phyloP scores from a whole-genome alignment of 1,140 invertebrate genomes.

The Wiebesia pumilae region DNA sequence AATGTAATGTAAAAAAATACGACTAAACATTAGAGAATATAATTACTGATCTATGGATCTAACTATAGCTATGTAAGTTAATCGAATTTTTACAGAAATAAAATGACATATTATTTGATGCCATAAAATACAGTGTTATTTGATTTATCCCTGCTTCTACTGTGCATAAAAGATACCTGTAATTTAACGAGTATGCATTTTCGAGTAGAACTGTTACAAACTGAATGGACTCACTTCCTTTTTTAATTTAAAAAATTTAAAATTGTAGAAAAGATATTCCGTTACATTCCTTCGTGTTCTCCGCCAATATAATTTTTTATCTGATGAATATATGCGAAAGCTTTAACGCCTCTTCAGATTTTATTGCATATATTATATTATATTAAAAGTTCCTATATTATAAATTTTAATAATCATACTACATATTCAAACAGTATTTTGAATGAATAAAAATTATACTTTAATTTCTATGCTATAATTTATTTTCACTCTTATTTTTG shows the following conservation, averaged over 20 bases:
- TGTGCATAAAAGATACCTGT: not conserved
- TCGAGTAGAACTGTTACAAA: not conserved
- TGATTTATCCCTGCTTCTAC: not conserved
- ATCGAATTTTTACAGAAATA: no score
- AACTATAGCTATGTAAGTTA: no score
- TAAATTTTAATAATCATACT: slow-evolving; percentile 31
- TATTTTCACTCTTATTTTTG: not conserved
- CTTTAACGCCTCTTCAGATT: slow-evolving; percentile 16
- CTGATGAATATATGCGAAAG: slow-evolving; percentile 23
- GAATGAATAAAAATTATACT: slow-evolving; percentile 3
- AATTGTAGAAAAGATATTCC: slow-evolving; percentile 14
- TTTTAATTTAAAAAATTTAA: slow-evolving; percentile 28
- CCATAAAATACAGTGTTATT: not conserved
- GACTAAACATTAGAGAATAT: no score
- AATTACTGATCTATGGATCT: no score
- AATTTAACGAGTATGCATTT: not conserved
- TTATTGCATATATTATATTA: no score
- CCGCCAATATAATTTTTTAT: slow-evolving; percentile 6
- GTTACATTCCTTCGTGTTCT: not conserved
- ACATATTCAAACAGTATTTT: slow-evolving; percentile 7
- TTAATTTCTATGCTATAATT: not conserved
- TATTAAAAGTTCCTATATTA: no score
- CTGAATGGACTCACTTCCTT: slow-evolving; percentile 22
- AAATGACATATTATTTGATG: not conserved
- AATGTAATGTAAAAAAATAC: no score